These are phyloP conservation scores for Cyphomyrus plagiostoma DNA, from an alignment of 2,113 vertebrate genomes.

Conservation along the genomic window DNA sequence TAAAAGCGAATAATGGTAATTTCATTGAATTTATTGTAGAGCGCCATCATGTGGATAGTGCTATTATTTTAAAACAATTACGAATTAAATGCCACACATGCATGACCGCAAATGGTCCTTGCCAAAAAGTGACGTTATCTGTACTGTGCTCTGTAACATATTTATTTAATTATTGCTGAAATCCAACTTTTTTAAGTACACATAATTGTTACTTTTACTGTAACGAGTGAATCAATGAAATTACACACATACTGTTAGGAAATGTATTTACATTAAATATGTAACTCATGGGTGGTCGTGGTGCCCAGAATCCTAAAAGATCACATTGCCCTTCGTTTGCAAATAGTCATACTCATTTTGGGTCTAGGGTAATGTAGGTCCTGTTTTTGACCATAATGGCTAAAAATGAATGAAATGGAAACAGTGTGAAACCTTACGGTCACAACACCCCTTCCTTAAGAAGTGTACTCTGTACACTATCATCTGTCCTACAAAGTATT, in stretches of 20 bases:
- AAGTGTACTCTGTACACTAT: background rate
- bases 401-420: background rate
- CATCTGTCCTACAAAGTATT: background rate
- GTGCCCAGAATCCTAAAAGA: background rate
- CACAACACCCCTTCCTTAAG: background rate
- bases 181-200: background rate
- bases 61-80: background rate
- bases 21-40: background rate
- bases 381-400: background rate
- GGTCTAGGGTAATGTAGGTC: background rate
- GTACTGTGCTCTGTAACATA: background rate
- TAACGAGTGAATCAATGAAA: background rate
- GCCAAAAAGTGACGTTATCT: background rate
- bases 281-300: background rate
- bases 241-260: background rate
- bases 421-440: background rate
- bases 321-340: background rate
- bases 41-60: conserved; percentile 16
- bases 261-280: background rate
- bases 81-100: background rate
- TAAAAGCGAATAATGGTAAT: background rate
- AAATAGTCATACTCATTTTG: background rate
- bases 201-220: background rate
- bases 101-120: background rate
- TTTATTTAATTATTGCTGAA: background rate